phyloP scores from a whole-genome alignment of 2,888 invertebrate genomes.

The Glyphotaelius pellucidus region DNA sequence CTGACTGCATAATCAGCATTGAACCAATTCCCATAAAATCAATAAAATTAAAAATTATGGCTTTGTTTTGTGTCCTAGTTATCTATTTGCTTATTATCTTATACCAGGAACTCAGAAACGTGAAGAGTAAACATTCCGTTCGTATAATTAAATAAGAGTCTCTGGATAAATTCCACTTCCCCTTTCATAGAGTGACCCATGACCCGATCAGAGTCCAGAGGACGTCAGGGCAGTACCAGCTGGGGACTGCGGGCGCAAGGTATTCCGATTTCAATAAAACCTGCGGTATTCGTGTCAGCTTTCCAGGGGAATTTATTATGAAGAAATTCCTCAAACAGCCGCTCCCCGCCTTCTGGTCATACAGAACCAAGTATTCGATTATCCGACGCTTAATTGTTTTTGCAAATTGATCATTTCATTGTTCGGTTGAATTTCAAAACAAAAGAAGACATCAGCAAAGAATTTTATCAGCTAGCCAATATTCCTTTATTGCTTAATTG shows the following conservation, averaged over 20 bases:
- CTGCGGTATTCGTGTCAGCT: conserved; percentile 21
- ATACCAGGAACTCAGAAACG: neutral
- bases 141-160: neutral
- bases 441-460: neutral
- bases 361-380: conserved; percentile 5
- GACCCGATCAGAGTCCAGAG: neutral
- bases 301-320: conserved; percentile 36
- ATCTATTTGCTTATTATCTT: neutral
- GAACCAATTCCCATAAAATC: too few species aligned
- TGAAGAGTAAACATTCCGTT: neutral
- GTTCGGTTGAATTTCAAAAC: neutral
- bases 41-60: too few species aligned
- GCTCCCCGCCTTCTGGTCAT: neutral
- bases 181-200: neutral
- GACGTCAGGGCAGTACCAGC: neutral
- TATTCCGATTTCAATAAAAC: conserved; percentile 33
- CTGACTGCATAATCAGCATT: too few species aligned
- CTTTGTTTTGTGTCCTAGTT: too few species aligned
- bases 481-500: neutral
- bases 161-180: neutral
- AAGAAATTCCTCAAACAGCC: conserved; percentile 16
- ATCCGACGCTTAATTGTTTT: conserved; percentile 23
- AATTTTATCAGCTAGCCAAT: neutral
- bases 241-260: neutral
- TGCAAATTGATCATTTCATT: neutral